Base-by-base conservation (phyloP, 2,797 vertebrate species). In the Lepilemur ruficaudatus region DNA sequence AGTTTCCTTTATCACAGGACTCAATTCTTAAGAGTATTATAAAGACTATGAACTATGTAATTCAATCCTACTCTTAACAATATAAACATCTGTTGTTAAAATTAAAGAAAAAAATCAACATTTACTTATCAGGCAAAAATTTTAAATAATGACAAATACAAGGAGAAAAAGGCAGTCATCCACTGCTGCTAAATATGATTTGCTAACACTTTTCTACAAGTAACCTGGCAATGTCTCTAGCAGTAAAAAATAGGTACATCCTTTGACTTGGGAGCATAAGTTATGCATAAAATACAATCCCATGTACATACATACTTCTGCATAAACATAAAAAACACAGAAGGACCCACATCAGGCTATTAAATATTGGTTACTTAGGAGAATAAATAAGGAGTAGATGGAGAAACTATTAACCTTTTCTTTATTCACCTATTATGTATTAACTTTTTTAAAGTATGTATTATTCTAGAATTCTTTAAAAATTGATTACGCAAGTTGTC, bases 41-140 rank as follows among this genome's bases (percentile, higher is more conserved):
- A 65, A 91, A 92, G 93, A 89, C 25, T 23, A 72, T 73, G 86
- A 93, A 91, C 59, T 82, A 41, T 50, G 25, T 15, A 91, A 93
- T 90, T 95, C n/a, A 93, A 63, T 35, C 57, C 83, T 93, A 91
- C 93, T 90, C 38, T 86, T 52, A 92, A 92, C 32, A 91, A 92
- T 57, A 57, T 69, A 94, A 94, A 28, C 35, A 89, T n/a, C 8
- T 89, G 32, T 28, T 83, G 17, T 82, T 92, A 83, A 92, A 82
- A 86, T 55, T 48, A 52, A 82, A 65, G n/a, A 61, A 88, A 92
- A 87, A 95, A 32, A 88, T 38, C 32, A 35, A n/a, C 75, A 91
- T 91, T 82, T 82, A 96, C 70, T 76, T 63, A 81, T 72, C 30
- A 59, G 61, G 25, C 6, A 65, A 93, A 95, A 92, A 73, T n/a